phyloP scores from a whole-genome alignment of 2,888 invertebrate genomes.

The Yponomeuta plumbellus region DNA sequence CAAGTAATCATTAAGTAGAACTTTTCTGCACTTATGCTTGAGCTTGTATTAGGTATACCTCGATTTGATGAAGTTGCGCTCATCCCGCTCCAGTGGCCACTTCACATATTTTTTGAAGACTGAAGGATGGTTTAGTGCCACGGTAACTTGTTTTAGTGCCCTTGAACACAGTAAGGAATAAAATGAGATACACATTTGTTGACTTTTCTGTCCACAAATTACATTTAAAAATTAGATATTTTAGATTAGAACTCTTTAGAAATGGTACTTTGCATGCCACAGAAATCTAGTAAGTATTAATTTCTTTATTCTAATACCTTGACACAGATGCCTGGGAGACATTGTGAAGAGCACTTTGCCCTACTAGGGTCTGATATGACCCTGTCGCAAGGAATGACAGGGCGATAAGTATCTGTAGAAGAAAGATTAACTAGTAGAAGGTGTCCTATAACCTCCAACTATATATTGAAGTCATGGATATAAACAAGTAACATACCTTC shows the following conservation, averaged over 20 bases:
- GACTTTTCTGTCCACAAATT: no score
- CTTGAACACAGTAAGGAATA: not conserved
- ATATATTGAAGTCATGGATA: no score
- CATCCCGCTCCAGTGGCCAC: not conserved
- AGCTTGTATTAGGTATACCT: not conserved
- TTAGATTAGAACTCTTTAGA: no score
- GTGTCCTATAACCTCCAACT: no score
- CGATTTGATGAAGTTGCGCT: not conserved
- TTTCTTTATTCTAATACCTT: no score
- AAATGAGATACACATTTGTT: no score
- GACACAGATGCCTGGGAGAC: not conserved
- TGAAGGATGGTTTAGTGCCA: not conserved
- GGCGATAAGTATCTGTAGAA: not conserved
- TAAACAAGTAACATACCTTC: no score
- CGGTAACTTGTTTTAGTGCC: not conserved
- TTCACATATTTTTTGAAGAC: not conserved
- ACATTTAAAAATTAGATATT: no score
- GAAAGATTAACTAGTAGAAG: not conserved
- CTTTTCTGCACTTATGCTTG: not conserved
- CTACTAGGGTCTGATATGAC: conserved; percentile 1
- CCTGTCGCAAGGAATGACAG: conserved; percentile 3
- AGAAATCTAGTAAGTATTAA: no score
- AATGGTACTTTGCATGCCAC: no score
- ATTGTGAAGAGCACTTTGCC: not conserved
- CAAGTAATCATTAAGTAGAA: not conserved